Evolutionary conservation across 2,888 invertebrate species (phyloP), one percentile per base, ranked within the genome.

Genomic region (Brachypalpus laphriformis): DNA sequence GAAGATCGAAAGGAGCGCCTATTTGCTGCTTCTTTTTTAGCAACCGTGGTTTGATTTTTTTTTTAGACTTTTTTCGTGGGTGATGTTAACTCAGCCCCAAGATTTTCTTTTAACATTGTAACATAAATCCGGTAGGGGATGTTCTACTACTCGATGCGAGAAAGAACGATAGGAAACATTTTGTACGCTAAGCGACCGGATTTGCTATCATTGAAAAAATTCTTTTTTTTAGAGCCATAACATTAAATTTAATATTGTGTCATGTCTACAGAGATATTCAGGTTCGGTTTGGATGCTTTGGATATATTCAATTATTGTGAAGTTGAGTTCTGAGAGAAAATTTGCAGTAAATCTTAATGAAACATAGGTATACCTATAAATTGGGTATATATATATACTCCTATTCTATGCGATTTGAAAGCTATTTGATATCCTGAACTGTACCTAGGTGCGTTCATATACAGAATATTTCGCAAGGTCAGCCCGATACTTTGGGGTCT

Each of bases 151-250:
- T 80, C 42, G 57, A 65, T 71, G 74, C 63, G 51, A 78, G 40
- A 34, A 20, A 18, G 25, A 51, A 45, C 14, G 28, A 72, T 45
- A 47, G 51, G 37, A 74, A 72, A 34, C 20, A 42, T 25, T 81
- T 31, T 59, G 40, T 54, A 45, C 47, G 77, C 42, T 77, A 83
- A 83, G 72, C 49, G 66, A 57, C 28, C 45, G 78, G 77, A 72
- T 83, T 74, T 77, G 66, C 20, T 72, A 37, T 77, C 59, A 82
- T 66, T 72, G 82, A 72, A 59, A 42, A 42, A 56, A 45, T 51
- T 66, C 66, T 66, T 82, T 82, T 68, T 72, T 61, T 61, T 72
- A 77, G 66, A 77, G 68, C 61, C 68, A 61, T 77, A 45, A 77
- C 68, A 68, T 61, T 40, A 77, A 70, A 61, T 77, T 70, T 61